Evolutionary conservation across 1,140 invertebrate genomes (phyloP).

Genomic region (Apis cerana): DNA sequence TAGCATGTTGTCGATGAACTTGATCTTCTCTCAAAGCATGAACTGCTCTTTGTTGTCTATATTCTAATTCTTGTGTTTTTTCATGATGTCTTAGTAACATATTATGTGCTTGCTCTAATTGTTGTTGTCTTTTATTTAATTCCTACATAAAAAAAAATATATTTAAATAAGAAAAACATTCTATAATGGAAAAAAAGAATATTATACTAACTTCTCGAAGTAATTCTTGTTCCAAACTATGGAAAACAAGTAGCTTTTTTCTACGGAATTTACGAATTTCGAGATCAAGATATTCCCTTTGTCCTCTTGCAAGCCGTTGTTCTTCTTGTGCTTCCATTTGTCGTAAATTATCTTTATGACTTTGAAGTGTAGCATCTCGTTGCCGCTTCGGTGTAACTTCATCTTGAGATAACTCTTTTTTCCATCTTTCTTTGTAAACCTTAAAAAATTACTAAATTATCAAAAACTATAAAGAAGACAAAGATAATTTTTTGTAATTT

Average conservation of each 20-base stretch:
- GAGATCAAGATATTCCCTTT: slow-evolving; percentile 95
- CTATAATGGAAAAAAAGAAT: slow-evolving; percentile 1
- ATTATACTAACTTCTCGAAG: slow-evolving; percentile 88
- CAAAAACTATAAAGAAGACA: slow-evolving; percentile 14
- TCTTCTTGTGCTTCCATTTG: slow-evolving; percentile 96
- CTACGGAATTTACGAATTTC: slow-evolving; percentile 96
- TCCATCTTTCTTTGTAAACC: slow-evolving; percentile 98
- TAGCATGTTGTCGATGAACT: slow-evolving; percentile 94
- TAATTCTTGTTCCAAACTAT: slow-evolving; percentile 95
- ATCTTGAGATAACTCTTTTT: slow-evolving; percentile 94
- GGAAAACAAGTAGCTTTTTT: slow-evolving; percentile 92
- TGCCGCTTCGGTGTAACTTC: slow-evolving; percentile 96
- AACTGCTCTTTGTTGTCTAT: slow-evolving; percentile 96
- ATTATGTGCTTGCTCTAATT: slow-evolving; percentile 96
- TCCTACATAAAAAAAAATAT: slow-evolving; percentile 84
- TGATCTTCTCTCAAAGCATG: slow-evolving; percentile 96
- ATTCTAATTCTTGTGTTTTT: slow-evolving; percentile 97
- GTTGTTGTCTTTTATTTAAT: slow-evolving; percentile 95
- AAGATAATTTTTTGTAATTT: neutral
- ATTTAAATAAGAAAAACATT: neutral
- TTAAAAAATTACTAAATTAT: slow-evolving; percentile 50
- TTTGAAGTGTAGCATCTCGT: slow-evolving; percentile 93
- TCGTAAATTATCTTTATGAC: slow-evolving; percentile 95
- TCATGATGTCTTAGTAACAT: slow-evolving; percentile 98
- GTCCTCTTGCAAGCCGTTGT: slow-evolving; percentile 90